phyloP scores from a whole-genome alignment of 2,888 invertebrate species.

The Nephrotoma flavescens region DNA sequence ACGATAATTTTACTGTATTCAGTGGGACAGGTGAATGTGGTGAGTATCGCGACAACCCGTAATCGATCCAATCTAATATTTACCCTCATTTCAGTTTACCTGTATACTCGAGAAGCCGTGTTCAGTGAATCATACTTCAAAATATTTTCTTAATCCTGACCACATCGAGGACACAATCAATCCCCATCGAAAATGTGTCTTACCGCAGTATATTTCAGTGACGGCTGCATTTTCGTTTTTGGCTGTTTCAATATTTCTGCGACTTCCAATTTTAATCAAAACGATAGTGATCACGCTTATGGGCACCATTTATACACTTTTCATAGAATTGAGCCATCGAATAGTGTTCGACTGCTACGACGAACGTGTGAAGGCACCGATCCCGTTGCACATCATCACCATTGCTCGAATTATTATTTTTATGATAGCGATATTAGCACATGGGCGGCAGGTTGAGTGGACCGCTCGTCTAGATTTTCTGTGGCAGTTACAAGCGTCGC shows the following conservation, averaged over 20 bases:
- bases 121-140: slow-evolving; percentile 20
- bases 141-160: not conserved
- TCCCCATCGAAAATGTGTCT: slow-evolving; percentile 64
- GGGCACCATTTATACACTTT: slow-evolving; percentile 63
- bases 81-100: slow-evolving; percentile 40
- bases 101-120: slow-evolving; percentile 38
- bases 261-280: slow-evolving; percentile 71
- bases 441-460: slow-evolving; percentile 78
- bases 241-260: slow-evolving; percentile 70
- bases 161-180: slow-evolving; percentile 22
- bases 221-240: slow-evolving; percentile 74
- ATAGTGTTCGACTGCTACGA: slow-evolving; percentile 73
- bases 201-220: slow-evolving; percentile 76
- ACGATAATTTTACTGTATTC: slow-evolving; percentile 76
- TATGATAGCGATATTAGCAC: slow-evolving; percentile 67
- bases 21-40: slow-evolving; percentile 85
- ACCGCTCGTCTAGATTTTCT: slow-evolving; percentile 71
- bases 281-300: slow-evolving; percentile 60
- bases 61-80: not conserved
- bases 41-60: slow-evolving; percentile 37
- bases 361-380: slow-evolving; percentile 49
- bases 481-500: slow-evolving; percentile 74
- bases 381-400: slow-evolving; percentile 65
- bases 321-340: slow-evolving; percentile 68
- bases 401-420: slow-evolving; percentile 70